Conservation (phyloP, 2,113 vertebrate genomes). For the Pomatorhinus ruficollis region DNA sequence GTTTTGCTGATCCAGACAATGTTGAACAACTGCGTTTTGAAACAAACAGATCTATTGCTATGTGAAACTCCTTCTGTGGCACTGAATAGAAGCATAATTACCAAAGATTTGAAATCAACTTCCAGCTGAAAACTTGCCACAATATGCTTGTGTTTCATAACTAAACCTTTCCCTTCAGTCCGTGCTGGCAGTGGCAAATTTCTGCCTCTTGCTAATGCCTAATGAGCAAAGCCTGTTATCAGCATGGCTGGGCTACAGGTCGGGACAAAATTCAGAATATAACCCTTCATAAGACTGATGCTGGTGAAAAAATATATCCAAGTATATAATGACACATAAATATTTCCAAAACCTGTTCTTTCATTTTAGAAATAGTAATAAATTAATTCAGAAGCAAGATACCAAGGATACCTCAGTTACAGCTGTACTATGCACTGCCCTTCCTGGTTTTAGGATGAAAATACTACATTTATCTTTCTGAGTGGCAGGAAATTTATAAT, state of each 20-base stretch:
- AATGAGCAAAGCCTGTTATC: not conserved
- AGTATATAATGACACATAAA: not conserved
- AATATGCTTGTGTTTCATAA: not conserved
- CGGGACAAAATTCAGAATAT: not conserved
- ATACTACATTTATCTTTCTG: not conserved
- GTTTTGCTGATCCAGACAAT: not conserved
- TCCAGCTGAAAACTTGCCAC: not conserved
- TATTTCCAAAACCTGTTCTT: not conserved
- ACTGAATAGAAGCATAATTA: not conserved
- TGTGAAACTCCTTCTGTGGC: not conserved
- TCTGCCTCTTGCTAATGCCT: not conserved
- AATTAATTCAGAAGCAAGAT: not conserved
- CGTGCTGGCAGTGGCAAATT: not conserved
- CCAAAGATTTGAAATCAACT: constrained; percentile 7
- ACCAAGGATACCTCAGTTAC: not conserved
- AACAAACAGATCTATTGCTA: not conserved
- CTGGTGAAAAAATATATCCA: not conserved
- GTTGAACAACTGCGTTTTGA: not conserved
- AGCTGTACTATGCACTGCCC: not conserved
- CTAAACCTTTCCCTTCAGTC: not conserved
- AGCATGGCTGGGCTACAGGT: not conserved
- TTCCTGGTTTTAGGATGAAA: not conserved
- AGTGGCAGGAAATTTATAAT: not conserved
- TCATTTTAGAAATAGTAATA: not conserved
- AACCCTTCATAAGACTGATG: not conserved